Base-by-base conservation (phyloP, 2,113 vertebrate species). In the Camelus dromedarius region DNA sequence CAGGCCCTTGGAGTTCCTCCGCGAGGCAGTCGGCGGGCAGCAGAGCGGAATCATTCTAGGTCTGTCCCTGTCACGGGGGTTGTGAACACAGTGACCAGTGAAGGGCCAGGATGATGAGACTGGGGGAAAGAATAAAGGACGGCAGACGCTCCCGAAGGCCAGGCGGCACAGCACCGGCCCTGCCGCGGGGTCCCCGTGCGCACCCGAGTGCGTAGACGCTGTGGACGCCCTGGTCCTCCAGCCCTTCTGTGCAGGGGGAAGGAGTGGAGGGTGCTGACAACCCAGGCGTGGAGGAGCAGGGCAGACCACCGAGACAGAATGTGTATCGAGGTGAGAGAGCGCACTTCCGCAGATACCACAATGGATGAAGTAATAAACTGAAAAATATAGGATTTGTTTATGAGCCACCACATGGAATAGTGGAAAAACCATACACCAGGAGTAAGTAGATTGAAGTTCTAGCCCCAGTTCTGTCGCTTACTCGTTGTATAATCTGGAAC, bases 21-120 rank as follows among this genome's bases (percentile, higher is more conserved):
- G 14, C 15, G 1, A 28, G 0, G 58, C n/a, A 46, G 85, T 5
- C 28, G 6, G 12, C 1, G 4, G 1, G 16, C 2, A 0, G 66
- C 28, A 9, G 6, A 15, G 28, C 5, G 12, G 18, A 90, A 42
- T 18, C 26, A 3, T 46, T 38, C 32, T 13, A 54, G 60, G 22
- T 6, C 12, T 10, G 19, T 38, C 24, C 46, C 3, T 76, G 24
- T 54, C 19, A 18, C n/a, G 13, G 50, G 20, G 10, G 20, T 5
- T 75, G 20, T 0, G 0, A 18, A n/a, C 22, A 3, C 46, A 5
- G 1, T 30, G 50, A 64, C n/a, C 56, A 35, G 16, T 32, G n/a
- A 46, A 54, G 16, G 87, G 19, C 1, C 4, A n/a, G 64, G 38
- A 16, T 2, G 9, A 52, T 24, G 58, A 19, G 46, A 54, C 4